These are phyloP conservation scores for mouse (Mus musculus) DNA, from an alignment of 2,113 vertebrate species.

Conservation along the genomic window GRCm39 chr1:110996501-110997000, in stretches of 20 bases:
- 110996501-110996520: background rate
- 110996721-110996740: background rate
- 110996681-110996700: background rate
- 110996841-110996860: background rate
- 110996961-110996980: background rate
- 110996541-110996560: background rate
- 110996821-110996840: background rate
- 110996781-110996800: too few relatives aligned
- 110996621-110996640: background rate
- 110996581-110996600: background rate
- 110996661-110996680: background rate
- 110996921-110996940: background rate
- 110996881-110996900: background rate
- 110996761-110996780: too few relatives aligned
- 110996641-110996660: background rate
- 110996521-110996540: too few relatives aligned
- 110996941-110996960: background rate
- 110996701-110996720: background rate
- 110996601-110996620: background rate
- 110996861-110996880: background rate
- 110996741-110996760: too few relatives aligned
- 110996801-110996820: background rate
- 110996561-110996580: background rate
- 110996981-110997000: background rate
- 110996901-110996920: background rate